These are phyloP conservation scores for Pogoniulus pusillus DNA, from an alignment of 2,797 vertebrate genomes.

Conservation along the genomic window DNA sequence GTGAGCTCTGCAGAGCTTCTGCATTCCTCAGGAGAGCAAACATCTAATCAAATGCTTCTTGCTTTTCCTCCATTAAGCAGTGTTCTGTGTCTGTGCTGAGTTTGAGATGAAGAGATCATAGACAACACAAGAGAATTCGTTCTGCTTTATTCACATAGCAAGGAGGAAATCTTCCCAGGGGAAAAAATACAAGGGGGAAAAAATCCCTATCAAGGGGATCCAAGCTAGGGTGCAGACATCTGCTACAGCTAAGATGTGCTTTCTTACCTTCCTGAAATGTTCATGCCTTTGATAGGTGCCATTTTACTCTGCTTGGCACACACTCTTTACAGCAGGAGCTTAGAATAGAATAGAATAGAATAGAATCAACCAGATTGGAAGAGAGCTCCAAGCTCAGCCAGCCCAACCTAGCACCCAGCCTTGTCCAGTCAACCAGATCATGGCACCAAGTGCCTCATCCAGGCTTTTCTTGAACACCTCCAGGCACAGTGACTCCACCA, in stretches of 20 bases:
- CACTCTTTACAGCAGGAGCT: accelerated
- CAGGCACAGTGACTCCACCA: no score
- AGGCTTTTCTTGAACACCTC: no score
- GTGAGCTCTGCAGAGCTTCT: background rate
- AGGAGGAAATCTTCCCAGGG: slow-evolving; percentile 1
- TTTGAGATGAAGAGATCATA: slow-evolving; percentile 49
- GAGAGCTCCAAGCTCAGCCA: no score
- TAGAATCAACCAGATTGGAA: no score
- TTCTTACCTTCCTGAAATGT: background rate
- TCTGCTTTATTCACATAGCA: slow-evolving; percentile 52
- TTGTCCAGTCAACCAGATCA: no score
- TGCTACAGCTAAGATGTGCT: background rate
- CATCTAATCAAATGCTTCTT: slow-evolving; percentile 57
- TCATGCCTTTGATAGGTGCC: background rate
- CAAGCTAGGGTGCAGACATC: slow-evolving; percentile 25
- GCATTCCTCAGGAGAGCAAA: slow-evolving; percentile 48
- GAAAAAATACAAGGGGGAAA: background rate
- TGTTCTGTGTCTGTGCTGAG: slow-evolving; percentile 34
- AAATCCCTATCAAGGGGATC: background rate
- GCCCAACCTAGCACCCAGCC: no score
- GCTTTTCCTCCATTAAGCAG: slow-evolving; percentile 45
- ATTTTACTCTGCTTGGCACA: background rate
- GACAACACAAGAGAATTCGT: slow-evolving; percentile 53
- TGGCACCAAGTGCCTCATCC: no score
- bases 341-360: no score